Evolutionary conservation across 2,113 vertebrate genomes (phyloP).

Genomic region (Pleuronectes platessa): DNA sequence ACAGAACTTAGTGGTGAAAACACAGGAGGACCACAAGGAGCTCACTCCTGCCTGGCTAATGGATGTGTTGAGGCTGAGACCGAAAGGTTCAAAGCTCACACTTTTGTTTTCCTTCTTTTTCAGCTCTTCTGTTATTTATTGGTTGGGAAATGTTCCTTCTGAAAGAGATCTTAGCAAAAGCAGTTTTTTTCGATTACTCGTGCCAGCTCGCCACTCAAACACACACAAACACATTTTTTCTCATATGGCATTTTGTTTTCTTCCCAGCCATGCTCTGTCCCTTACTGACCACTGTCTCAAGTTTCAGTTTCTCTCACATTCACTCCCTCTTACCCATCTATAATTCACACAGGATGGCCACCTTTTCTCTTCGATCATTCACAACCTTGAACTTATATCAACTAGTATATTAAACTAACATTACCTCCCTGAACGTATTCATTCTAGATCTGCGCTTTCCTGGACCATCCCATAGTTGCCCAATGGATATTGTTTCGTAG

Average conservation of each 20-base stretch:
- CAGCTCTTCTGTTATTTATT: conserved; percentile 5
- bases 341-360: conserved; percentile 52
- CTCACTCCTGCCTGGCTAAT: conserved; percentile 32
- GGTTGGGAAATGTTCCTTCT: conserved; percentile 35
- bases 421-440: conserved; percentile 3
- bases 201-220: conserved; percentile 30
- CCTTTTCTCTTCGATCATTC: conserved; percentile 35
- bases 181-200: conserved; percentile 8
- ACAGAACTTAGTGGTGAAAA: conserved; percentile 35
- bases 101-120: not conserved
- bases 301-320: conserved; percentile 40
- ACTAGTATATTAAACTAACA: conserved; percentile 8
- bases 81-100: conserved; percentile 23
- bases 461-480: not conserved
- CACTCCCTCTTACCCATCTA: conserved; percentile 54
- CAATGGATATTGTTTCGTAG: conserved; percentile 15
- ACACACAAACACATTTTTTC: conserved; percentile 16
- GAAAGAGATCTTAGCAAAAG: conserved; percentile 40
- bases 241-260: conserved; percentile 37
- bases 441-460: conserved; percentile 4
- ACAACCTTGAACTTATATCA: conserved; percentile 14
- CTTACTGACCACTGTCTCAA: conserved; percentile 40
- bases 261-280: conserved; percentile 45
- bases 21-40: conserved; percentile 44
- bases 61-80: conserved; percentile 41